Evolutionary conservation across 2,888 invertebrate species (phyloP), one percentile per base, ranked within the genome.

Genomic region (Tuta absoluta): DNA sequence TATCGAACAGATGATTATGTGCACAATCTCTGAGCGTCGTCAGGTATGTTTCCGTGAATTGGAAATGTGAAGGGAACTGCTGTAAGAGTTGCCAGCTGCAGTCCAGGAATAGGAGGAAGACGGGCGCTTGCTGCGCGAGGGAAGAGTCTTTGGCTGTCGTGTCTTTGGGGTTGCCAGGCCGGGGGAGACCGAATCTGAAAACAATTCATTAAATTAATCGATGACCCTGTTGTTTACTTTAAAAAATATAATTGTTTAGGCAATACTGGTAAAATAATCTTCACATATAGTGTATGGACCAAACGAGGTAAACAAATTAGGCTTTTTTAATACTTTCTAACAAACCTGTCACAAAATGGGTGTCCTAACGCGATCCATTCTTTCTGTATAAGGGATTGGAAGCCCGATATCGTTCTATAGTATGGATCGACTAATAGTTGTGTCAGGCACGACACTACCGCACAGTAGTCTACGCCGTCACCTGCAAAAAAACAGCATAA

Each of bases 351-450:
- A 78, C 94, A 94, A 85, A 98, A 98, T 0, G 97, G 98, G 86
- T 99, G 98, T 28, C 98, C 98, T 69, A 98, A 91, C 0, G 96
- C 95, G 3, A 98, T 92, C 98, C 99, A 99, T 81, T 99, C 98
- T 82, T 98, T 97, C 86, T 98, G 98, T 63, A 99, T 91, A 48
- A 99, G 93, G 65, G 95, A 95, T 86, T 98, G 97, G 85, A 99
- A 98, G 63, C 98, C 98, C 49, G 93, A 92, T 68, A 96, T 93
- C 4, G 97, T 96, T 63, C 98, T 93, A 85, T 93, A 96, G 81
- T 95, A 90, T 0, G 97, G 95, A 92, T 99, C 98, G 65, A 98
- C 84, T 58, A 98, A 89, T 62, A 99, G 87, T 91, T 99, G 98
- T 14, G 95, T 95, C 66, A 99, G 89, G 75, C 96, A 96, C 62